phyloP scores from a whole-genome alignment of 2,888 invertebrate species.

The Bhutanitis thaidina region DNA sequence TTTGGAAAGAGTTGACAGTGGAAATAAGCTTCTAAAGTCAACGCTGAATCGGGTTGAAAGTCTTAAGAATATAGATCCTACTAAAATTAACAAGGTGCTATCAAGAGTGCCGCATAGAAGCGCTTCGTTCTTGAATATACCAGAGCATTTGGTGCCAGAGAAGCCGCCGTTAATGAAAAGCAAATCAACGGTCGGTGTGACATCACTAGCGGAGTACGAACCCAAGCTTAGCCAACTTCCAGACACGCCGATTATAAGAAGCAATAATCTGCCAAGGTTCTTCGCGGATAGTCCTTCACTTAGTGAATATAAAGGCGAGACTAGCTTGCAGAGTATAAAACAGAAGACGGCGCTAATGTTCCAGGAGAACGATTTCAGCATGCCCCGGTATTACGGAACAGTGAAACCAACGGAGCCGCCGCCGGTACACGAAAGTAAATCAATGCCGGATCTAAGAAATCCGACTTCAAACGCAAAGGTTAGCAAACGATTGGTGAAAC shows the following conservation, averaged over 20 bases:
- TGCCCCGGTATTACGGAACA: constrained; percentile 81
- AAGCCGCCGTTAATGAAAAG: constrained; percentile 65
- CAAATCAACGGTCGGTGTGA: constrained; percentile 65
- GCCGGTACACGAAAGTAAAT: constrained; percentile 67
- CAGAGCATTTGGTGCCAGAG: constrained; percentile 59
- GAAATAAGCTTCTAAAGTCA: constrained; percentile 43
- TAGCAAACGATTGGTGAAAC: constrained; percentile 66
- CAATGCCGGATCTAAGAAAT: constrained; percentile 71
- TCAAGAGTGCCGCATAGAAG: constrained; percentile 69
- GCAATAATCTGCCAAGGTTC: constrained; percentile 68
- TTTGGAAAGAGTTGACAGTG: constrained; percentile 59
- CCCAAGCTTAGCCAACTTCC: constrained; percentile 60
- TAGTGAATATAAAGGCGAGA: constrained; percentile 65
- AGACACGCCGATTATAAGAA: constrained; percentile 72
- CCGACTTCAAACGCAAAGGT: constrained; percentile 52
- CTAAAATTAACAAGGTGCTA: constrained; percentile 62
- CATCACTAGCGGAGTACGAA: constrained; percentile 48
- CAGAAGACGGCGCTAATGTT: constrained; percentile 74
- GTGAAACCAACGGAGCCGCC: constrained; percentile 45
- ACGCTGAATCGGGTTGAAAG: constrained; percentile 65
- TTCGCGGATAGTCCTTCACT: constrained; percentile 63
- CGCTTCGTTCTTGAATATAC: constrained; percentile 71
- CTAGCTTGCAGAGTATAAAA: constrained; percentile 67
- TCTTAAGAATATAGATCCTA: constrained; percentile 63
- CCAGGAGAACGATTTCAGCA: constrained; percentile 78